phyloP scores from a whole-genome alignment of 2,113 vertebrate genomes.

The Platysteira castanea region DNA sequence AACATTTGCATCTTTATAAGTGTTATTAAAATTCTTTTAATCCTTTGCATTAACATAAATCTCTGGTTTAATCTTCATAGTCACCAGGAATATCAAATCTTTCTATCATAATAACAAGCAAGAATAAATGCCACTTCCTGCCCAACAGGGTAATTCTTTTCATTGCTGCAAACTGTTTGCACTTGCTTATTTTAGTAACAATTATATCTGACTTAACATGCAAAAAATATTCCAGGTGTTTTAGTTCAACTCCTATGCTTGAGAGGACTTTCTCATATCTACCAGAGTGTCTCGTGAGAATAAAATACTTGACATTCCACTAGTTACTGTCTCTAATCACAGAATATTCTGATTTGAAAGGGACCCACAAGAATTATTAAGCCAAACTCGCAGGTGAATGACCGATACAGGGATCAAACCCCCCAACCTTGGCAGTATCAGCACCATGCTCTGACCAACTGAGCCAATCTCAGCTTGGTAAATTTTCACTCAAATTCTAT shows the following conservation, averaged over 20 bases:
- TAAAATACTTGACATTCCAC: neutral
- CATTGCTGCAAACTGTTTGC: neutral
- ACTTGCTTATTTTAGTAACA: neutral
- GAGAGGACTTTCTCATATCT: neutral
- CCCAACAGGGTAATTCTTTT: conserved; percentile 1
- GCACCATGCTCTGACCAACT: neutral
- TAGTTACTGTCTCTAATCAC: neutral
- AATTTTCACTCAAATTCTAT: neutral
- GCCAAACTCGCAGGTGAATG: neutral
- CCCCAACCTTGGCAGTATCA: neutral
- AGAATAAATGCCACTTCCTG: conserved; percentile 27
- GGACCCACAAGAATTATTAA: neutral
- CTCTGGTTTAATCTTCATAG: conserved; percentile 58
- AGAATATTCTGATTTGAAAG: neutral
- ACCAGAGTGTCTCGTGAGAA: neutral
- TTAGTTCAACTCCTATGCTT: neutral
- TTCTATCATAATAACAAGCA: conserved; percentile 31
- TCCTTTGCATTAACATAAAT: conserved; percentile 69
- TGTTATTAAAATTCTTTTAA: conserved; percentile 66
- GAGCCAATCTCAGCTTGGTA: neutral
- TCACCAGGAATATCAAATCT: conserved; percentile 47
- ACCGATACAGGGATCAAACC: neutral
- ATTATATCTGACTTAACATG: neutral
- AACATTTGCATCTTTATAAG: conserved; percentile 67
- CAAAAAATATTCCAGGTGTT: neutral